Percentiles rank a stretch among this genome's conserved stretches.
phyloP scores from a whole-genome alignment of 1,140 invertebrate species.

The Ceratina calcarata region DNA sequence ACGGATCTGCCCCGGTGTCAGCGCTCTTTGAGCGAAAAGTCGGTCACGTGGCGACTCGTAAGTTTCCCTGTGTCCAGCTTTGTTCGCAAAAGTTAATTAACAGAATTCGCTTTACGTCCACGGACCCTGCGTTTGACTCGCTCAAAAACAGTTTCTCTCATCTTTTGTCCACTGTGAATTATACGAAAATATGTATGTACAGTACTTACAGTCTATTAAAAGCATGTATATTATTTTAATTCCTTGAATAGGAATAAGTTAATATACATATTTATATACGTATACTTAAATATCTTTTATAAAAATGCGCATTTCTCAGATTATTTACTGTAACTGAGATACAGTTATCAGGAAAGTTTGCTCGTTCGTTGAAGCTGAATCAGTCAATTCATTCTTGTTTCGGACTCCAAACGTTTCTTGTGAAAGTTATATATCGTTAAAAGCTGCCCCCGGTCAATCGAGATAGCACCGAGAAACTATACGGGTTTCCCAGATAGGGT shows the following conservation, averaged over 20 bases:
- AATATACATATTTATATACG: too few species aligned
- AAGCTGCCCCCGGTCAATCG: neutral
- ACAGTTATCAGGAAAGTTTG: neutral
- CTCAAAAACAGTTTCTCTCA: neutral
- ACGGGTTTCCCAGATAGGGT: too few species aligned
- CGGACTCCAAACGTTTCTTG: neutral
- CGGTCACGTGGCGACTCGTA: slow-evolving; percentile 1
- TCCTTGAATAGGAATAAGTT: too few species aligned
- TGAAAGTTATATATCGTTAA: too few species aligned
- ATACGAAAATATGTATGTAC: neutral
- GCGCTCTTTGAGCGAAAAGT: slow-evolving; percentile 35
- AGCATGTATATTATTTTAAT: too few species aligned
- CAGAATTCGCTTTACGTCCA: neutral
- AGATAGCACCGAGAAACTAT: neutral
- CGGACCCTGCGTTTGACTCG: neutral
- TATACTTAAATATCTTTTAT: too few species aligned
- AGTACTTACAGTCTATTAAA: too few species aligned
- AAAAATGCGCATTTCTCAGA: neutral
- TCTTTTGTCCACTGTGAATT: neutral
- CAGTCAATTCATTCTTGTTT: neutral
- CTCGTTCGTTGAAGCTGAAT: neutral
- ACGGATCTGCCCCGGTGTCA: neutral
- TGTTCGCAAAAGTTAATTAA: slow-evolving; percentile 23
- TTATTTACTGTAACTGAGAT: too few species aligned
- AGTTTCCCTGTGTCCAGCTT: neutral